Conservation (phyloP, 2,888 invertebrate species). For the Julus scanicus region DNA sequence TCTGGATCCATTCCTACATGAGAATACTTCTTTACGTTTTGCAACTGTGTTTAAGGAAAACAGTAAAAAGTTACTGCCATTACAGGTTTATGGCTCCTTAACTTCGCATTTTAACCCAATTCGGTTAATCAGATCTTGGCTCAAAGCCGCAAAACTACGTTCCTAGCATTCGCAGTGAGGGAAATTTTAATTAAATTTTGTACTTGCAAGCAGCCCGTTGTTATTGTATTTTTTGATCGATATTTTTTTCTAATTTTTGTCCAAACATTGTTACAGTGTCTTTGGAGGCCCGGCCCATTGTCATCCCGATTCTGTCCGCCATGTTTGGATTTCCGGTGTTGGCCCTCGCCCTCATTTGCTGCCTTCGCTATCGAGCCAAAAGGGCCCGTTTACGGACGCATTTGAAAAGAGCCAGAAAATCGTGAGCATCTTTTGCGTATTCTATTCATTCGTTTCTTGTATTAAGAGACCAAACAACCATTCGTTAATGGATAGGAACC, state of each 20-base stretch:
- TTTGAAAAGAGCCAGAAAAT: conserved; percentile 56
- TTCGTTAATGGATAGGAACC: background rate
- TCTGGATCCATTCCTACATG: too few species aligned
- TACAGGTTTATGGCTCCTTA: too few species aligned
- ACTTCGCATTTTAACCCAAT: background rate
- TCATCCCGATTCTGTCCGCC: conserved; percentile 88
- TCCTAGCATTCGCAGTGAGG: background rate
- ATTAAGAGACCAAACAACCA: background rate
- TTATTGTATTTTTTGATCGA: background rate
- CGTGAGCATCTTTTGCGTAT: conserved; percentile 54
- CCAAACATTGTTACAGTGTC: conserved; percentile 74
- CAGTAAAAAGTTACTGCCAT: too few species aligned
- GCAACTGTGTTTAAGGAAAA: too few species aligned
- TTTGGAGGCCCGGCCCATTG: conserved; percentile 79
- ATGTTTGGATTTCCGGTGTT: conserved; percentile 89
- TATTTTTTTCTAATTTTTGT: conserved; percentile 14
- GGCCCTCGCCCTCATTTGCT: conserved; percentile 87
- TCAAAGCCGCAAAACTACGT: background rate
- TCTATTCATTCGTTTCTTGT: background rate
- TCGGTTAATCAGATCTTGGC: background rate
- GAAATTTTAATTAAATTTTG: conserved; percentile 24
- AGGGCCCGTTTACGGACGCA: conserved; percentile 75
- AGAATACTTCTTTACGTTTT: too few species aligned
- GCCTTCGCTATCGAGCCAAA: conserved; percentile 83
- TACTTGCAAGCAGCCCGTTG: background rate